Percentiles rank a stretch among this genome's conserved stretches.
Evolutionary conservation across 2,113 vertebrate genomes (phyloP).

Genomic region (Catharus fuscescens): DNA sequence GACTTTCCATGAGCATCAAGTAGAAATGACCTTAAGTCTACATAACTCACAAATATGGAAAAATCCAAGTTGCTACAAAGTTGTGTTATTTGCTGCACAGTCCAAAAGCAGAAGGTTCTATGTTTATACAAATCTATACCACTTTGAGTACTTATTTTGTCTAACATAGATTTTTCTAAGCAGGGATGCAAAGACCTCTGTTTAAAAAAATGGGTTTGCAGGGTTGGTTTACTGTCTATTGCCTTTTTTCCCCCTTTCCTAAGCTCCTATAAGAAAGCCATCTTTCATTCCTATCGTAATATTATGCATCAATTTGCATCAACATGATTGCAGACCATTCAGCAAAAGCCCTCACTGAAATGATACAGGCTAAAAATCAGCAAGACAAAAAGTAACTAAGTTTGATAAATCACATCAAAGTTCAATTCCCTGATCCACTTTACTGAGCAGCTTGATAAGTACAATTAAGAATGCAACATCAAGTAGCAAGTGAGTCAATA

Average conservation of each 20-base stretch:
- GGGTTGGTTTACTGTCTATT: neutral
- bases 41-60: neutral
- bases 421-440: neutral
- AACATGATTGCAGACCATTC: neutral
- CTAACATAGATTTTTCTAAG: neutral
- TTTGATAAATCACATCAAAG: neutral
- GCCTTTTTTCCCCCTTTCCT: neutral
- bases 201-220: neutral
- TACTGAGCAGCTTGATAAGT: neutral
- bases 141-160: neutral
- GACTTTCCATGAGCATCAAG: neutral
- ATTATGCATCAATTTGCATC: neutral
- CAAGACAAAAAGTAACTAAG: neutral
- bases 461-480: neutral
- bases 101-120: neutral
- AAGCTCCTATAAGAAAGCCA: neutral
- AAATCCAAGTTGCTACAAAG: neutral
- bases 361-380: neutral
- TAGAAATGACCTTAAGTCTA: neutral
- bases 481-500: neutral
- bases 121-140: neutral
- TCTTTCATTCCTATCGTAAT: neutral
- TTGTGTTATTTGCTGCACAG: neutral
- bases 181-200: neutral
- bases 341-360: neutral